These are phyloP conservation scores for Vimba vimba DNA, from an alignment of 2,113 vertebrate species.

Conservation along the genomic window DNA sequence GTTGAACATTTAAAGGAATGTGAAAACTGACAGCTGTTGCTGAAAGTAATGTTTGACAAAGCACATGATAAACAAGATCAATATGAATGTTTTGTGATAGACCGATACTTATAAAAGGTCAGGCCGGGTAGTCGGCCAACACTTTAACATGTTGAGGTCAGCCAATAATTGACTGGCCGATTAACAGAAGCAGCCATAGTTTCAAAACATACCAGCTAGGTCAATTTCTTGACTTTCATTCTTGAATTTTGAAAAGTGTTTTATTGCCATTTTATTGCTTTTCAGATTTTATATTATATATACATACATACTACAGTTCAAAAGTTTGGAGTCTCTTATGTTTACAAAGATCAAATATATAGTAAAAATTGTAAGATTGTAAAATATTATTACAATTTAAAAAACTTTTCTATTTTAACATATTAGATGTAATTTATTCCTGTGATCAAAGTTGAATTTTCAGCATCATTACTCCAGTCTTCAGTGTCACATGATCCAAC, in stretches of 20 bases:
- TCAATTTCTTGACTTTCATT: too few relatives aligned
- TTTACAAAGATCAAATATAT: not conserved
- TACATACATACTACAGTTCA: not conserved
- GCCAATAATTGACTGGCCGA: not conserved
- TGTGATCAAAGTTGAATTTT: not conserved
- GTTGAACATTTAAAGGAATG: not conserved
- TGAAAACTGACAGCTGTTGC: not conserved
- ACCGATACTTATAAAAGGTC: not conserved
- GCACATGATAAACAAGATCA: not conserved
- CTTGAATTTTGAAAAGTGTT: too few relatives aligned
- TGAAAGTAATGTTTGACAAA: slow-evolving; percentile 10
- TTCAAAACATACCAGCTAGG: too few relatives aligned
- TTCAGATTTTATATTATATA: not conserved
- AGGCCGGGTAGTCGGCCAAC: not conserved
- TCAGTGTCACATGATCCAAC: not conserved
- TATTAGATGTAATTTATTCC: not conserved
- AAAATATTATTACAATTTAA: not conserved
- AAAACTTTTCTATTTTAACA: not conserved
- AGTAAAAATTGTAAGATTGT: not conserved
- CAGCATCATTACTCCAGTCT: not conserved
- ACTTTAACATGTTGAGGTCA: not conserved
- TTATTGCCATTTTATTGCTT: not conserved
- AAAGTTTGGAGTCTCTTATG: not conserved
- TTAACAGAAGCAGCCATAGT: too few relatives aligned
- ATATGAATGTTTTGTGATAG: not conserved